Base-by-base conservation (phyloP, 2,888 invertebrate species). In the Drosophila dives region DNA sequence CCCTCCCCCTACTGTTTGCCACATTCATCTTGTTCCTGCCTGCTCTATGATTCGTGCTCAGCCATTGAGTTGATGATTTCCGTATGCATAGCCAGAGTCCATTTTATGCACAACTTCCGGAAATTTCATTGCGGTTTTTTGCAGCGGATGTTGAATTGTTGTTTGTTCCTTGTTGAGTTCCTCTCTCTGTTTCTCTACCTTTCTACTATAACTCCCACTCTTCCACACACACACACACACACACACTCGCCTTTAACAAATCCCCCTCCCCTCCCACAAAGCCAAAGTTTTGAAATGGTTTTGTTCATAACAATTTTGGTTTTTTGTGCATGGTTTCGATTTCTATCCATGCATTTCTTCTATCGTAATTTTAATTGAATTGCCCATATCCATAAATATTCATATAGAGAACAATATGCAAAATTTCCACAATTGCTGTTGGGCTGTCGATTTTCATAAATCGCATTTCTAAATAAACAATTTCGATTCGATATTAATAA, bases 31-130 rank as follows among this genome's bases (percentile, higher is more conserved):
- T 33, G 64, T 72, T 58, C 64, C 63, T 45, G 40, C 42, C 45
- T 55, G 36, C 59, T 49, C 62, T 67, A 66, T 88, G 86, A 78
- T 88, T 67, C 23, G 56, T 86, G 89, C 71, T 81, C 90, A 90
- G 72, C 90, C 90, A 88, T 90, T 79, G 90, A 86, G 91, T 86
- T 91, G 91, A 91, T 91, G 92, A 92, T 90, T 92, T 91, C 91
- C 91, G 91, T 90, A 90, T 91, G 91, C 88, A 87, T 91, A 75
- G 90, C 89, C 29, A 29, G 0, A 29, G 29, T 29, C 85, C 91
- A 91, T 91, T 85, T 86, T 92, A 91, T 92, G 90, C 91, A 90
- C 78, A 90, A 85, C 87, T 91, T 91, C 91, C 91, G 86, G 86
- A 85, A 84, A 89, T 90, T 91, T 92, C 89, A 88, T 87, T 91